phyloP scores from a whole-genome alignment of 2,888 invertebrate species.

The Ectemnius cavifrons region DNA sequence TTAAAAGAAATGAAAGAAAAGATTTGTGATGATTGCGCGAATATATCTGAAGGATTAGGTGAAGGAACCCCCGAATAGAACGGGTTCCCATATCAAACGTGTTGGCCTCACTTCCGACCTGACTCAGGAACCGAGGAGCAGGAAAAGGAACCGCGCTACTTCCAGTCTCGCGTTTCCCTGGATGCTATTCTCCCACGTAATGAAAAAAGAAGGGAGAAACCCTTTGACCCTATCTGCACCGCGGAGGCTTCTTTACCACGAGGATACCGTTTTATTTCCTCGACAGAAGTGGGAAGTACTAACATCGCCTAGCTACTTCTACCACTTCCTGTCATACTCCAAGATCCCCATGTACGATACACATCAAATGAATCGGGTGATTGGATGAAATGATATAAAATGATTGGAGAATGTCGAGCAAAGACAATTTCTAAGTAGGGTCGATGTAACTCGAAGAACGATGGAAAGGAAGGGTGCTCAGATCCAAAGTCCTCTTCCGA shows the following conservation, averaged over 20 bases:
- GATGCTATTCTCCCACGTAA: conserved; percentile 38
- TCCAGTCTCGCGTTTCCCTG: conserved; percentile 29
- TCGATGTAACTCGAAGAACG: too few species aligned
- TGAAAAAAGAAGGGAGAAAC: conserved; percentile 39
- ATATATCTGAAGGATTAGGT: conserved; percentile 11
- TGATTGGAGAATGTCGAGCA: too few species aligned
- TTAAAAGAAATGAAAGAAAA: conserved; percentile 10
- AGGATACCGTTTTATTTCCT: conserved; percentile 51
- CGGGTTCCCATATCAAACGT: conserved; percentile 6
- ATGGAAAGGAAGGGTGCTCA: too few species aligned
- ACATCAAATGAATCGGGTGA: too few species aligned
- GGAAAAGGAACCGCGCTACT: conserved; percentile 10
- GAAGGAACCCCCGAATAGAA: conserved; percentile 56
- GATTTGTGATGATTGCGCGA: conserved; percentile 14
- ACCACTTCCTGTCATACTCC: conserved; percentile 11
- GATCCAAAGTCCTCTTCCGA: conserved; percentile 15
- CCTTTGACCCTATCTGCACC: conserved; percentile 37
- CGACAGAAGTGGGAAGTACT: conserved; percentile 32
- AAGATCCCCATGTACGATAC: conserved; percentile 17
- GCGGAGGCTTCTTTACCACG: conserved; percentile 55
- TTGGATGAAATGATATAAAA: too few species aligned
- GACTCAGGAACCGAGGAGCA: conserved; percentile 2
- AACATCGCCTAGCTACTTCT: too few species aligned
- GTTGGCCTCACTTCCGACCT: conserved; percentile 19
- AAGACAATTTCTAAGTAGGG: too few species aligned